Base-by-base conservation (phyloP, 1,140 invertebrate species). In the Drosophila novamexicana region DNA sequence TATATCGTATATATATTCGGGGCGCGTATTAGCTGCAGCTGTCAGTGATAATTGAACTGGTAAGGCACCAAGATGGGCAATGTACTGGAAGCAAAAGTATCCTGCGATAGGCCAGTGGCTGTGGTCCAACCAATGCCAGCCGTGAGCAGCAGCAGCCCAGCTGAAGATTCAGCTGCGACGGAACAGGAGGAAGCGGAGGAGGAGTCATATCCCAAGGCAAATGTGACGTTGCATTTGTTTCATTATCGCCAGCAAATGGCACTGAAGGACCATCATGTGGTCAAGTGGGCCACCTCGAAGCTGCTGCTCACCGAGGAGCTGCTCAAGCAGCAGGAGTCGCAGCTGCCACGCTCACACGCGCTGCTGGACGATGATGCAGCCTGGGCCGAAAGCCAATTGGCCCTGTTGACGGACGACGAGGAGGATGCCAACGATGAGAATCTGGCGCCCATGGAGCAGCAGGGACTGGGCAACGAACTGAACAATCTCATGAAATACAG, bases 251-350 rank as follows among this genome's bases (percentile, higher is more conserved):
- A 91, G 62, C 81, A 91, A 61, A 61, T 91, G 3, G 45, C 63
- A 1, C 53, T 22, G 6, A 91, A 91, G 53, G 49, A 82, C 2
- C 65, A 84, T 8, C 83, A 91, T 6, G 1, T 80, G 14, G 62
- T 89, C n/a, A 91, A 85, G 49, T 91, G 83, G 83, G 83, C 81
- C 50, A 79, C 73, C 3, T 73, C 89, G 6, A 91, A 91, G 62
- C 40, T 91, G 4, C 12, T 81, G 9, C 74, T 91, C 7, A 91
- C 89, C 32, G 89, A 91, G 57, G 75, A 91, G 59, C 62, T 91
- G 42, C 69, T 91, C 1, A 90, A 84, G 67, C 67, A 22, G 1
- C 16, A 16, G 37, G 29, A 59, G 9, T 2, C 10, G 42, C 12
- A 32, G 16, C 8, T 40, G 12, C 49, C 54, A 29, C 22, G n/a